Evolutionary conservation across 2,113 vertebrate species (phyloP), one percentile per base, ranked within the genome.

Genomic region (Morone chrysops): DNA sequence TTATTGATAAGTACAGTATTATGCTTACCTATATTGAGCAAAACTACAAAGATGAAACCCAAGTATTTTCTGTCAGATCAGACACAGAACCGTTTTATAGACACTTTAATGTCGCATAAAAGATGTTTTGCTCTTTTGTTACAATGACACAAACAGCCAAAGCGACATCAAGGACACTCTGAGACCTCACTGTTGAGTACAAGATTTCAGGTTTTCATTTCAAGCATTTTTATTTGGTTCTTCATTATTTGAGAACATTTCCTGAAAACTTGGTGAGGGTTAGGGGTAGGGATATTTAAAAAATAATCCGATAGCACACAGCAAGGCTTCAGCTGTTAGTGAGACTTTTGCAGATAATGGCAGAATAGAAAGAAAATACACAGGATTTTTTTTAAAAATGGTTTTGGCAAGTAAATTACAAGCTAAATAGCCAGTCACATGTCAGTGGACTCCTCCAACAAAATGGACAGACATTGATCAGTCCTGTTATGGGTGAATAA

Each of bases 391-490:
- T 50, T 53, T 48, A n/a, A n/a, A n/a, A n/a, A n/a, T n/a, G n/a
- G n/a, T n/a, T n/a, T n/a, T 86, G 63, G n/a, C 18, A 53, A 66
- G 43, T 76, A 66, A 83, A 86, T 63, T 67, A 59, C n/a, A 7
- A 75, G 41, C 45, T 83, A 59, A 74, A 84, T 31, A 66, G 25
- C 36, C 25, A 31, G 78, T 86, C 70, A 71, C 61, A 74, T 80
- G 62, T 57, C 63, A 65, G 50, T 62, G 77, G 70, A 70, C 76
- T 90, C 45, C 65, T 51, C 62, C 43, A 70, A 81, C 78, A 77
- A 92, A 92, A 88, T 66, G 62, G 78, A 84, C 3, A 56, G 83
- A 80, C 90, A 82, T 87, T 82, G 92, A 94, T 88, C 85, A 84
- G 67, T 65, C 65, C 79, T 86, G 85, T 90, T 93, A 86, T 90